These are phyloP conservation scores for Drosophila lacertosa DNA, from an alignment of 1,140 invertebrate genomes.

Conservation along the genomic window DNA sequence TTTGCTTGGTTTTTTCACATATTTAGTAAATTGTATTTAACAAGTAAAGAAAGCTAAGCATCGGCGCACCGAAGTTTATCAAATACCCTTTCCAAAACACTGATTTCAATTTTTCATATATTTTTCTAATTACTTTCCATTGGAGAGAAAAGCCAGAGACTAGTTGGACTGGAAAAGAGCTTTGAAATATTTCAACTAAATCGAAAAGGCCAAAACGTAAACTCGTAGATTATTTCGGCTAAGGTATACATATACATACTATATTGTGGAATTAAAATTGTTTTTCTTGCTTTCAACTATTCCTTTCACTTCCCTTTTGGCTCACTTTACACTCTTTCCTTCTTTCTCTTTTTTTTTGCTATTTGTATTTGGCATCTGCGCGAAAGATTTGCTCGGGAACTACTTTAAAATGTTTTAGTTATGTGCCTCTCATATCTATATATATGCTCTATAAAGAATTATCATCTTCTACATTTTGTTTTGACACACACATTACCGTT, in stretches of 20 bases:
- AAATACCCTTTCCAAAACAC: slow-evolving; percentile 24
- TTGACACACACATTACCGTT: slow-evolving; percentile 68
- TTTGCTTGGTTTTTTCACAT: slow-evolving; percentile 20
- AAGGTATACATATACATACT: slow-evolving; percentile 21
- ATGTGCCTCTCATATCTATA: slow-evolving; percentile 44
- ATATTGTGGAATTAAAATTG: slow-evolving; percentile 24
- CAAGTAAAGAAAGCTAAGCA: slow-evolving; percentile 54
- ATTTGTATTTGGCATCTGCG: slow-evolving; percentile 56
- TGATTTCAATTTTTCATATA: not conserved
- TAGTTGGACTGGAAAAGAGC: slow-evolving; percentile 47
- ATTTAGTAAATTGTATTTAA: slow-evolving; percentile 44
- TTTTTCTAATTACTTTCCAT: not conserved
- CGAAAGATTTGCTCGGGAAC: slow-evolving; percentile 55
- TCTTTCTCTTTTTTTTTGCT: slow-evolving; percentile 4
- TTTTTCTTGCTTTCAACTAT: slow-evolving; percentile 7
- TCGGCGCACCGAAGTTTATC: slow-evolving; percentile 33
- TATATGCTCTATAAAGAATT: slow-evolving; percentile 32
- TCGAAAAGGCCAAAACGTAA: slow-evolving; percentile 43
- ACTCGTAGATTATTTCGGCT: slow-evolving; percentile 39
- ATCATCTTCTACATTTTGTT: slow-evolving; percentile 37
- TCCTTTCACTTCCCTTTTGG: slow-evolving; percentile 8
- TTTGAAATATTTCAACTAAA: slow-evolving; percentile 49
- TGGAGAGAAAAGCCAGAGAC: slow-evolving; percentile 7
- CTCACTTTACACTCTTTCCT: not conserved
- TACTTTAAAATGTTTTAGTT: slow-evolving; percentile 52